Base-by-base conservation (phyloP, 2,797 vertebrate species). In the Enoplosus armatus region DNA sequence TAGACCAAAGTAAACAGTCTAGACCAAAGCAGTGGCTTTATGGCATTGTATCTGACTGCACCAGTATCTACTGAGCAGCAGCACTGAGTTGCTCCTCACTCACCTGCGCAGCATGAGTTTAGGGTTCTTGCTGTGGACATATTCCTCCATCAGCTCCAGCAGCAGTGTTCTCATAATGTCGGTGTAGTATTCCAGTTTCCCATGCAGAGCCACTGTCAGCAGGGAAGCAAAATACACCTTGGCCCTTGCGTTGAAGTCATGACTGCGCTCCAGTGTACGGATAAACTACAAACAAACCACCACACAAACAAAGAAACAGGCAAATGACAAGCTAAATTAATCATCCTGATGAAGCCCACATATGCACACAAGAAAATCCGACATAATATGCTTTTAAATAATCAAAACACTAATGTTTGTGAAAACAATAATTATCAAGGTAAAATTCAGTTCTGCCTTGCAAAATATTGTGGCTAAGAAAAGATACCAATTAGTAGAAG, bases 81-180 rank as follows among this genome's bases (percentile, higher is more conserved):
- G 69, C n/a, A 47, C 20, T 14, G 60, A 35, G 27, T 20, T n/a
- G 60, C 37, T 33, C 22, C 9, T 22, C 22, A 29, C 94, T 83
- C 89, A 99, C 98, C 98, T 97, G 92, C 98, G 96, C 58, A 99
- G 94, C 97, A 99, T 98, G 80, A 99, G 95, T 90, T 99, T 99
- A 51, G 98, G 98, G 90, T 99, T 99, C 95, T 98, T 99, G 94
- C 97, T 97, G 75, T 95, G 88, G 84, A 97, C 98, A 9, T 99
- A 99, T 72, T 99, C 97, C 68, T 97, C 97, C 97, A 99, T 98
- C 87, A 99, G 95, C 81, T 97, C 96, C 83, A 99, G 94, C 92
- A 99, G 96, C 86, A 99, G 94, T 0, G 97, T 98, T 77, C 97
- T 96, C 98, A 99, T 98, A 88, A 99, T 99, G 88, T 99, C 98